Evolutionary conservation across 2,888 invertebrate genomes (phyloP).

Genomic region (Nephrotoma appendiculata): DNA sequence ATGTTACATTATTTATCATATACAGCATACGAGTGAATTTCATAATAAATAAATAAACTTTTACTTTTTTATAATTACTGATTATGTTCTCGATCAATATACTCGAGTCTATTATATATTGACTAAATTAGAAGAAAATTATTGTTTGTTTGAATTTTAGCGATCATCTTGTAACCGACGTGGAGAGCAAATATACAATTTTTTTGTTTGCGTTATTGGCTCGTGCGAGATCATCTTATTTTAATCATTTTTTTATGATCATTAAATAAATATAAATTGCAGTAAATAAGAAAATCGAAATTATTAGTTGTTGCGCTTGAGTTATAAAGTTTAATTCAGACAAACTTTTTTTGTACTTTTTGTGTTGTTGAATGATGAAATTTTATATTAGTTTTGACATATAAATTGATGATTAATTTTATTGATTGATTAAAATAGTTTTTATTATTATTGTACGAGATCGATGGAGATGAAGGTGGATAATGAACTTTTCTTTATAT

Average conservation of each 20-base stretch:
- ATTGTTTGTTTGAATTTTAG: background rate
- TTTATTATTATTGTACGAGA: background rate
- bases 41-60: background rate
- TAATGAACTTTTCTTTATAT: background rate
- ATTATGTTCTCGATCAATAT: background rate
- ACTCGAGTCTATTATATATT: background rate
- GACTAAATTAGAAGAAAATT: background rate
- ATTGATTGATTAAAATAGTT: background rate
- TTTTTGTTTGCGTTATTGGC: background rate
- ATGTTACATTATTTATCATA: background rate
- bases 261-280: background rate
- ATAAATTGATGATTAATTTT: background rate
- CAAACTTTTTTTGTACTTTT: background rate
- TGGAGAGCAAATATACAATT: background rate
- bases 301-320: background rate
- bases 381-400: background rate
- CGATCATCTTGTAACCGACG: background rate
- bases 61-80: background rate
- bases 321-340: background rate
- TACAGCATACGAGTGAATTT: background rate
- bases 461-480: background rate
- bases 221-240: background rate
- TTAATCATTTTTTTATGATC: background rate
- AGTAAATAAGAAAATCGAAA: background rate
- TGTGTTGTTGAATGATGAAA: background rate